phyloP scores from a whole-genome alignment of 2,797 vertebrate genomes.

The Eutrigla gurnardus region DNA sequence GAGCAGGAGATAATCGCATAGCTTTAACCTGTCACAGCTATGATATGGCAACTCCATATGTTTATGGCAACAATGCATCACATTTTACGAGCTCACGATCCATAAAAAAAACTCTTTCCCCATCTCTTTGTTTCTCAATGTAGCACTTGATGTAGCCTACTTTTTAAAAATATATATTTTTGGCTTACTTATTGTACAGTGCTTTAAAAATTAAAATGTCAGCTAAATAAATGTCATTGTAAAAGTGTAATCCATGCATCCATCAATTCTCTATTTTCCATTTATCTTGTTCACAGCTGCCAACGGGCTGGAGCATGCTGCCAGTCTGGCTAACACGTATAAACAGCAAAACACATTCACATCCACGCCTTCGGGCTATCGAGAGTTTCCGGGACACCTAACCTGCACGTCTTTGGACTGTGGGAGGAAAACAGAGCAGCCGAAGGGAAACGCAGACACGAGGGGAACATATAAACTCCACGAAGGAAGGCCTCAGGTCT shows the following conservation, averaged over 20 bases:
- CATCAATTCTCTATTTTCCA: not conserved
- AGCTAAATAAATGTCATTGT: not conserved
- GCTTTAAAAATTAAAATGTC: not conserved
- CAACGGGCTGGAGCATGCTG: constrained; percentile 14
- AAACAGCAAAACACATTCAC: constrained; percentile 17
- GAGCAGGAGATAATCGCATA: constrained; percentile 25
- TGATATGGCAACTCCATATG: constrained; percentile 16
- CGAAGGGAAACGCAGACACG: not conserved
- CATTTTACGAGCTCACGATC: not conserved
- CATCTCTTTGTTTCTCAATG: constrained; percentile 5
- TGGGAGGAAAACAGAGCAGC: constrained; percentile 8
- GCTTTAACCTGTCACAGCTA: constrained; percentile 15
- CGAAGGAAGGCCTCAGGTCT: not conserved
- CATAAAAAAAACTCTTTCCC: not conserved
- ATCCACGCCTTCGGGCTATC: constrained; percentile 18
- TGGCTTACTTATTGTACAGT: not conserved
- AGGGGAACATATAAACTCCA: constrained; percentile 19
- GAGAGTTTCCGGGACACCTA: constrained; percentile 20
- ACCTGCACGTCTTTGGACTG: constrained; percentile 18
- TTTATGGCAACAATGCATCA: not conserved
- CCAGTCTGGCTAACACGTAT: not conserved
- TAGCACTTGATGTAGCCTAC: not conserved
- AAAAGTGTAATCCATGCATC: not conserved
- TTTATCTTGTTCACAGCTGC: not conserved
- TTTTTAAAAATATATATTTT: not conserved